These are phyloP conservation scores for Aphidius colemani DNA, from an alignment of 2,888 invertebrate genomes.

Conservation along the genomic window DNA sequence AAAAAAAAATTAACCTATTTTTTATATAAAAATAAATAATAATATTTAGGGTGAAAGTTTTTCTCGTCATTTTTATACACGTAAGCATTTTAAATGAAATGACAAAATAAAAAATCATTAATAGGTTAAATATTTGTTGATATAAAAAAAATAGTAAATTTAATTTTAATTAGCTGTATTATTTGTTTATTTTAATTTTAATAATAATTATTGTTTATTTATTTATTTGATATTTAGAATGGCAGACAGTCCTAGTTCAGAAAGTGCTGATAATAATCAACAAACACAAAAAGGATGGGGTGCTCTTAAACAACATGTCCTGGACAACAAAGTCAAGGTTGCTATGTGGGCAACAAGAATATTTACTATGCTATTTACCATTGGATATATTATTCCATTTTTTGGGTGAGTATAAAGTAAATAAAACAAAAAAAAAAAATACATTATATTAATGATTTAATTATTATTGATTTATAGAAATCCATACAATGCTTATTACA, in stretches of 20 bases:
- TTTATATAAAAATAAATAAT: too few relatives aligned
- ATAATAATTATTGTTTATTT: not conserved
- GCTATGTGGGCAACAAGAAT: constrained; percentile 86
- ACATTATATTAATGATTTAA: constrained; percentile 15
- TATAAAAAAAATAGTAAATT: too few relatives aligned
- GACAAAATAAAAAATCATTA: too few relatives aligned
- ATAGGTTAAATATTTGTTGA: too few relatives aligned
- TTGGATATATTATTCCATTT: constrained; percentile 84
- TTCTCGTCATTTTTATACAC: too few relatives aligned
- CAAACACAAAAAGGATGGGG: constrained; percentile 64
- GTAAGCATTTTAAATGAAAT: too few relatives aligned
- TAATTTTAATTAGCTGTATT: too few relatives aligned
- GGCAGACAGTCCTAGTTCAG: constrained; percentile 46
- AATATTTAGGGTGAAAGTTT: too few relatives aligned
- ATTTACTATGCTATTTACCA: constrained; percentile 80
- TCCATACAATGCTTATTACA: constrained; percentile 83
- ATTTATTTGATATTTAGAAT: constrained; percentile 37
- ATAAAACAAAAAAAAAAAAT: constrained; percentile 28
- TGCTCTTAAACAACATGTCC: constrained; percentile 73
- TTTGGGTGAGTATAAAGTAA: constrained; percentile 73
- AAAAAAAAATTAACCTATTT: too few relatives aligned
- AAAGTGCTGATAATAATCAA: constrained; percentile 35
- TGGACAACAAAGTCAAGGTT: constrained; percentile 84
- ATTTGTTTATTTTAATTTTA: too few relatives aligned
- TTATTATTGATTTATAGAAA: constrained; percentile 64